Conservation (phyloP, 2,113 vertebrate species). For the Leucopsar rothschildi region DNA sequence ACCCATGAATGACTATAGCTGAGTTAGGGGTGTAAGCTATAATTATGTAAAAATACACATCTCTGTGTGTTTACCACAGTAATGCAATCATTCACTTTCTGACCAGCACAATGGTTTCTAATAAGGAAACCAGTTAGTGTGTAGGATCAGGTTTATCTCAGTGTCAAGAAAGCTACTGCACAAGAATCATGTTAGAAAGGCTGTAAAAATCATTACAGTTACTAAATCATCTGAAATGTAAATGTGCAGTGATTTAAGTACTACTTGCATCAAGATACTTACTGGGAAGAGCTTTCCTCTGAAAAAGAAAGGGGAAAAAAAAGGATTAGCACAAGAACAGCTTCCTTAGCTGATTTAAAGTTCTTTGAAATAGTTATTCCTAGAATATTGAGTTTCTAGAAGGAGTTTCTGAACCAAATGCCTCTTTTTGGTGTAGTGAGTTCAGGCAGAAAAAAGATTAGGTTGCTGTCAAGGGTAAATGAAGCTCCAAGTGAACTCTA, state of each 20-base stretch:
- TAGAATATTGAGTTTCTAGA: neutral
- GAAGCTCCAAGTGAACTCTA: neutral
- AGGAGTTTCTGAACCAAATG: neutral
- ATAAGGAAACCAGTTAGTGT: neutral
- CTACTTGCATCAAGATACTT: slow-evolving; percentile 61
- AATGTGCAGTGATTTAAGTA: neutral
- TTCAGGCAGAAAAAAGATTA: neutral
- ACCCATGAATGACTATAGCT: neutral
- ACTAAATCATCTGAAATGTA: neutral
- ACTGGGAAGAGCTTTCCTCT: slow-evolving; percentile 75
- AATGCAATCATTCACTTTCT: neutral
- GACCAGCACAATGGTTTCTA: neutral
- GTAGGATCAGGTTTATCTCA: neutral
- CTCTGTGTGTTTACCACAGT: neutral
- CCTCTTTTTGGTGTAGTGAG: neutral
- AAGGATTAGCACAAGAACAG: neutral
- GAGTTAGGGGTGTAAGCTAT: neutral
- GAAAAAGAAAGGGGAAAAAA: neutral
- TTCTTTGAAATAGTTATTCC: neutral
- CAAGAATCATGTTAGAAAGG: neutral
- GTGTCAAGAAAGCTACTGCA: neutral
- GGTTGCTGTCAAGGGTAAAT: neutral
- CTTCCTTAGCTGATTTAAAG: neutral
- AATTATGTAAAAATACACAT: neutral
- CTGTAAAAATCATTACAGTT: neutral